A percentile compares a stretch with the other conserved stretches of the same genome.
Evolutionary conservation across 23 tunicate genomes (phyloP).

Genomic region (Pegea sp.): DNA sequence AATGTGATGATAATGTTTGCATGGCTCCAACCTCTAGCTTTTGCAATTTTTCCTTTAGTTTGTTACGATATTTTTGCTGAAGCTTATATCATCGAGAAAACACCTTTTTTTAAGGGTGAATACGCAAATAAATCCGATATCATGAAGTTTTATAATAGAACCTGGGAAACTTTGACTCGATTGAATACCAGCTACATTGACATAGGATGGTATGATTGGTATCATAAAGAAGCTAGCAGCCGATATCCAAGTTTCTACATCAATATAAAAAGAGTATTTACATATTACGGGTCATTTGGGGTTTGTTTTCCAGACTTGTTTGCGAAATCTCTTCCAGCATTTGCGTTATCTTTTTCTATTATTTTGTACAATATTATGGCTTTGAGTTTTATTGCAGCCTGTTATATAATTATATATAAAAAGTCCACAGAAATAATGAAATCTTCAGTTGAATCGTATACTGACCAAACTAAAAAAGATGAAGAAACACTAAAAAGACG

Average conservation of each 20-base stretch:
- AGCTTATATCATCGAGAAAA: constrained; percentile 5
- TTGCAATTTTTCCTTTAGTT: constrained; percentile 15
- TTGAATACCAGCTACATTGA: background rate
- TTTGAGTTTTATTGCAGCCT: constrained; percentile 4
- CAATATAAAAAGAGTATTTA: no score
- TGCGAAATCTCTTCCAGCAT: background rate
- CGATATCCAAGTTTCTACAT: no score
- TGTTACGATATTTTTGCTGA: background rate
- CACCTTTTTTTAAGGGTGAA: constrained; percentile 16
- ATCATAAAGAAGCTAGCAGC: no score
- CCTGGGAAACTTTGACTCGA: constrained; percentile 7
- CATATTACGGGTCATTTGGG: constrained; percentile 14
- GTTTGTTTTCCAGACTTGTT: constrained; percentile 23
- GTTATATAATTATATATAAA: constrained; percentile 5
- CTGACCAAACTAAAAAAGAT: background rate
- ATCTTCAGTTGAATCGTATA: no score
- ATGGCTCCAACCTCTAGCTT: constrained; percentile 7
- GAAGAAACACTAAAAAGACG: background rate
- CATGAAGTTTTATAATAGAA: no score
- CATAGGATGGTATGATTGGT: constrained; percentile 2
- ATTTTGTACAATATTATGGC: constrained; percentile 11
- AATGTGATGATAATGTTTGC: background rate
- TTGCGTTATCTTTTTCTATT: constrained; percentile 3
- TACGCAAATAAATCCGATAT: no score
- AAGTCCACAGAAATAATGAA: background rate